These are phyloP conservation scores for Pteronura brasiliensis DNA, from an alignment of 2,113 vertebrate genomes.

Conservation along the genomic window DNA sequence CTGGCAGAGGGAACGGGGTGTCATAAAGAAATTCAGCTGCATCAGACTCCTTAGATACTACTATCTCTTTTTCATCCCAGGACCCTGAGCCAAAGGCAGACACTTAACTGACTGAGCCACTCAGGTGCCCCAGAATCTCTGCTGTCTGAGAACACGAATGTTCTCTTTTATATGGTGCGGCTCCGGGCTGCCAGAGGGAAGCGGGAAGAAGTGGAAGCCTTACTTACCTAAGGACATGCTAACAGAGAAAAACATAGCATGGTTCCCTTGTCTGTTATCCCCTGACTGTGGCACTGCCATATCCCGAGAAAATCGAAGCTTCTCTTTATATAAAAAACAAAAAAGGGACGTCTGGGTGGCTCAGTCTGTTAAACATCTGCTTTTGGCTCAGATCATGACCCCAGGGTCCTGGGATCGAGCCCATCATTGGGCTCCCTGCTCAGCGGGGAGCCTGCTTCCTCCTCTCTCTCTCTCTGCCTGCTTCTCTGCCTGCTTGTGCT, in stretches of 20 bases:
- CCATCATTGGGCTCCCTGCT: too few species aligned
- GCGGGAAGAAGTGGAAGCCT: neutral
- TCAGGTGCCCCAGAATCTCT: neutral
- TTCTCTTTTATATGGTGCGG: neutral
- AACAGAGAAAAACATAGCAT: neutral
- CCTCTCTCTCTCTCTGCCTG: too few species aligned
- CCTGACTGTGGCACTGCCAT: neutral
- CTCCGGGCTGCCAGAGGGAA: neutral
- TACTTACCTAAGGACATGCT: neutral
- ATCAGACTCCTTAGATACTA: neutral
- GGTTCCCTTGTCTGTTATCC: neutral
- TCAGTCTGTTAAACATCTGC: too few species aligned
- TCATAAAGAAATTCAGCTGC: neutral
- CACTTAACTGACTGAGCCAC: too few species aligned
- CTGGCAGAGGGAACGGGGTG: neutral
- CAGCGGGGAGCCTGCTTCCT: too few species aligned
- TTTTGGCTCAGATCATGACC: too few species aligned
- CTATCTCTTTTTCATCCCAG: neutral
- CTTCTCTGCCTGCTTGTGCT: too few species aligned
- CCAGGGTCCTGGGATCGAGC: too few species aligned
- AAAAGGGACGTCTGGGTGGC: neutral
- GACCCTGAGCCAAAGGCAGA: too few species aligned
- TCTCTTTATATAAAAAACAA: neutral
- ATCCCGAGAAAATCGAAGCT: neutral
- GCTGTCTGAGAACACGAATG: neutral